Conservation (phyloP, 2,113 vertebrate genomes). For the Rafetus swinhoei region DNA sequence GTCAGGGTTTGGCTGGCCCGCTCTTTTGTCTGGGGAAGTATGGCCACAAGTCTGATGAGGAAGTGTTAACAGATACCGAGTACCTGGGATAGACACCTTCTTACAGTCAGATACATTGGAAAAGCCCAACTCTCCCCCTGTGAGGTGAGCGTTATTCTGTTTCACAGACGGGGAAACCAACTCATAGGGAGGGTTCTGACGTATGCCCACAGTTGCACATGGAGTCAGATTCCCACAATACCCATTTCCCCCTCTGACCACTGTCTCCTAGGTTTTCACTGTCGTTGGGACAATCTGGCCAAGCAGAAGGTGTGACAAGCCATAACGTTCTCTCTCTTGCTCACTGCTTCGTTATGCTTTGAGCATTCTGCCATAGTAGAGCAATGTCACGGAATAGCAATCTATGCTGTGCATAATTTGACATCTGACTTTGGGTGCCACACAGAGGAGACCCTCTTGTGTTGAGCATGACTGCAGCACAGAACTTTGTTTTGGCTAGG, state of each 20-base stretch:
- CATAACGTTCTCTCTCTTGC: rapidly evolving
- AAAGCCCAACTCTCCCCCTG: neutral
- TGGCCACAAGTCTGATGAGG: neutral
- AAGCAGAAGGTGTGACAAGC: rapidly evolving
- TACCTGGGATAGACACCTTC: neutral
- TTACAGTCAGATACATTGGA: neutral
- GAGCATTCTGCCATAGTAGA: neutral
- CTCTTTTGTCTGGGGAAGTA: too few relatives aligned
- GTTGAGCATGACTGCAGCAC: neutral
- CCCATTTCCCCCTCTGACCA: slow-evolving; percentile 29
- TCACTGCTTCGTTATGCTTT: neutral
- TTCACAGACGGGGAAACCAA: slow-evolving; percentile 27
- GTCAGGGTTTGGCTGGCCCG: neutral
- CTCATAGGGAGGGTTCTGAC: slow-evolving; percentile 3
- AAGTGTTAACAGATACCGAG: slow-evolving; percentile 12
- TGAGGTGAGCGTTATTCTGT: slow-evolving; percentile 56
- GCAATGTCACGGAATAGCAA: neutral
- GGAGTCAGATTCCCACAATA: slow-evolving; percentile 17
- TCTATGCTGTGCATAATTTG: neutral
- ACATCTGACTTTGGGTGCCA: neutral
- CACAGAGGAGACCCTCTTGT: neutral
- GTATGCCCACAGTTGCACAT: neutral
- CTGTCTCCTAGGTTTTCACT: neutral
- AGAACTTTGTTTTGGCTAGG: neutral
- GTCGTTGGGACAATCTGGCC: neutral